phyloP scores from a whole-genome alignment of 2,113 vertebrate genomes.

The Tautogolabrus adspersus region DNA sequence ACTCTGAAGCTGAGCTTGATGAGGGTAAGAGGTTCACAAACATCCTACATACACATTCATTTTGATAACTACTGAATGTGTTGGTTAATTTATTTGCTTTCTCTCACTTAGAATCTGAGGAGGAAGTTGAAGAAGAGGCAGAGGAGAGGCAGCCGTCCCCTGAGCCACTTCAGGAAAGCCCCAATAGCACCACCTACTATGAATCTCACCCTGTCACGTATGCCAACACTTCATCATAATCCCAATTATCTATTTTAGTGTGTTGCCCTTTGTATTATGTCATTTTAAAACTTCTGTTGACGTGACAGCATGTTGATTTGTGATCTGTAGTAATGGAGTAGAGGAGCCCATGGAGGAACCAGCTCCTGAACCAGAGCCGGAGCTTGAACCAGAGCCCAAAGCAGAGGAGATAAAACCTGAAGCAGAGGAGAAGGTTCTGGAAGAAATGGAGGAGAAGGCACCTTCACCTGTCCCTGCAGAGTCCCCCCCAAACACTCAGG shows the following conservation, averaged over 20 bases:
- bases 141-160: conserved; percentile 93
- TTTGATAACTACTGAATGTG: neutral
- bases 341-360: conserved; percentile 83
- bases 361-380: conserved; percentile 75
- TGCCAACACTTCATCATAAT: conserved; percentile 43
- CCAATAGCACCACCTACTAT: conserved; percentile 89
- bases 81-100: neutral
- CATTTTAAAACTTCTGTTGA: neutral
- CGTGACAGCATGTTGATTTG: neutral
- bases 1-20: conserved; percentile 97
- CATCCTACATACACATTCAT: neutral
- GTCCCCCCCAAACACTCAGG: conserved; percentile 89
- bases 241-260: neutral
- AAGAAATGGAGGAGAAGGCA: conserved; percentile 93
- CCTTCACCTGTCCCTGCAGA: conserved; percentile 91
- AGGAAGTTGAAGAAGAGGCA: conserved; percentile 94
- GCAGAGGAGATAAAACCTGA: conserved; percentile 89
- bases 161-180: conserved; percentile 91
- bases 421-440: conserved; percentile 89
- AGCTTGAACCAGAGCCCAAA: conserved; percentile 83
- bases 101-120: conserved; percentile 89
- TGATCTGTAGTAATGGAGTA: conserved; percentile 76
- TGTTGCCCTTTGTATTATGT: neutral
- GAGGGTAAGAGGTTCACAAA: conserved; percentile 85
- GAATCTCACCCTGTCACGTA: conserved; percentile 93